Evolutionary conservation across 2,113 vertebrate species (phyloP).

Genomic region (Corythoichthys intestinalis): DNA sequence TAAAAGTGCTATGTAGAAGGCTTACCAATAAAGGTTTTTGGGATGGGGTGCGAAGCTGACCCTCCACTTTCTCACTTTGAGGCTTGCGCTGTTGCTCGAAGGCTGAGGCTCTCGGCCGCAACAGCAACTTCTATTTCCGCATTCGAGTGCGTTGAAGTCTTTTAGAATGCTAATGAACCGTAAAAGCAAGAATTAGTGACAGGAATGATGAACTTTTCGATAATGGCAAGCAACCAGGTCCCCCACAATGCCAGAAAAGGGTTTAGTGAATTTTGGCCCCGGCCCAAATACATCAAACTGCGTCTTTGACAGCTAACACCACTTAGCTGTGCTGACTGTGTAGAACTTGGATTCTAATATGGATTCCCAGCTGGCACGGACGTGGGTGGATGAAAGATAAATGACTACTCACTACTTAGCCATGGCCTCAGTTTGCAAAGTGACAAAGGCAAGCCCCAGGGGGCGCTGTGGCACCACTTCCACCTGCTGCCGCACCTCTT

Average conservation of each 20-base stretch:
- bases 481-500: slow-evolving; percentile 69
- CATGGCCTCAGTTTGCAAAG: slow-evolving; percentile 86
- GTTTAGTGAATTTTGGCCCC: not conserved
- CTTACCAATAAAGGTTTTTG: slow-evolving; percentile 89
- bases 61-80: slow-evolving; percentile 76
- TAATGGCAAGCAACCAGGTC: not conserved
- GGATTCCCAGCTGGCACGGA: not conserved
- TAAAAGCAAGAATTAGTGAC: slow-evolving; percentile 11
- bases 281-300: not conserved
- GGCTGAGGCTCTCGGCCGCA: slow-evolving; percentile 79
- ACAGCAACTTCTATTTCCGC: slow-evolving; percentile 63
- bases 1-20: not conserved
- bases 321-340: not conserved
- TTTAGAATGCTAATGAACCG: slow-evolving; percentile 80
- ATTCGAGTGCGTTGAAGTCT: slow-evolving; percentile 90
- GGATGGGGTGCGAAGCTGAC: slow-evolving; percentile 83
- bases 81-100: slow-evolving; percentile 70
- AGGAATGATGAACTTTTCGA: not conserved
- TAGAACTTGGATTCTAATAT: not conserved
- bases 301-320: not conserved
- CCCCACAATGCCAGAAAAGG: not conserved
- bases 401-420: slow-evolving; percentile 81
- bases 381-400: not conserved
- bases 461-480: slow-evolving; percentile 62
- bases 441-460: slow-evolving; percentile 91